Evolutionary conservation across 2,888 invertebrate species (phyloP).

Genomic region (Lepidochitona cinerea): DNA sequence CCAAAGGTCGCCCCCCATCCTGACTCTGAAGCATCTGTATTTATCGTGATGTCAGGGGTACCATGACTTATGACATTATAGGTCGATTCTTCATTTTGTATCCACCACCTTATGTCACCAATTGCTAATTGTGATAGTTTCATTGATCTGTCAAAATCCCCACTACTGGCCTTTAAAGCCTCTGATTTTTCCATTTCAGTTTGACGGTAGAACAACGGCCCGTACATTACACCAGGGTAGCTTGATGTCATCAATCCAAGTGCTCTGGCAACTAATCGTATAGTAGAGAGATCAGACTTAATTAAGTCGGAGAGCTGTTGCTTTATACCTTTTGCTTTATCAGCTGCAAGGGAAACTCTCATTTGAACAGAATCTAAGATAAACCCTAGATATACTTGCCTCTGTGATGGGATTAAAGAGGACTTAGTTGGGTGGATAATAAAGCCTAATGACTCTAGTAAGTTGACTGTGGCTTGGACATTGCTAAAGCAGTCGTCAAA

Average conservation of each 20-base stretch:
- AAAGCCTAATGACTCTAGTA: not conserved
- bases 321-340: no score
- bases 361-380: constrained; percentile 9
- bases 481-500: not conserved
- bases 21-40: not conserved
- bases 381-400: constrained; percentile 1
- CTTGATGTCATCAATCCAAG: constrained; percentile 11
- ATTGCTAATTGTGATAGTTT: not conserved
- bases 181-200: constrained; percentile 6
- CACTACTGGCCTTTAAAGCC: not conserved
- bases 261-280: not conserved
- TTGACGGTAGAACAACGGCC: constrained; percentile 11
- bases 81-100: not conserved
- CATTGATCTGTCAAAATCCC: constrained; percentile 6
- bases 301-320: not conserved
- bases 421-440: constrained; percentile 13
- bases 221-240: constrained; percentile 8
- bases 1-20: constrained; percentile 13
- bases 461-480: not conserved
- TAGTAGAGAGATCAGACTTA: not conserved
- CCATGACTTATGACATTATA: not conserved
- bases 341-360: not conserved
- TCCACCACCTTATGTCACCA: constrained; percentile 12
- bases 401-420: not conserved
- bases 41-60: constrained; percentile 1